Base-by-base conservation (phyloP, 1,140 invertebrate genomes). In the Vollenhovia emeryi region DNA sequence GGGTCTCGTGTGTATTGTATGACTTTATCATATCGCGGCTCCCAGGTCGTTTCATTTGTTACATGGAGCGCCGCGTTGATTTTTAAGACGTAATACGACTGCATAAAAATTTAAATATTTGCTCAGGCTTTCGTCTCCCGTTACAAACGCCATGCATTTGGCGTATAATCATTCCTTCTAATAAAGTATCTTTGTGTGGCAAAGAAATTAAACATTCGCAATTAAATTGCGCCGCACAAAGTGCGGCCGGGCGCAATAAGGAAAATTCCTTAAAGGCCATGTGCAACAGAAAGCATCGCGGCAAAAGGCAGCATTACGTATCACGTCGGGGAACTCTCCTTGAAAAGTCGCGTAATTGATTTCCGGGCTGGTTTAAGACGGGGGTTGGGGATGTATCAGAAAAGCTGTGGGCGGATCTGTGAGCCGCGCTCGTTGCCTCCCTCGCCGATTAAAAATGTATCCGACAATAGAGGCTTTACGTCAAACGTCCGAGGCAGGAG, bases 361-460 rank as follows among this genome's bases (percentile, higher is more conserved):
- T 84, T 76, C 43, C 43, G 33, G 30, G 30, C 50, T 36, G n/a
- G 11, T 24, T 55, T 27, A 55, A 74, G 50, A 79, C 50, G 27
- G 15, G 7, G 11, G n/a, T 18, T 0, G 15, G 18, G 15, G 8
- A 40, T 57, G 52, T 83, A 80, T 76, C 60, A 52, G 45, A 48
- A 64, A 69, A 88, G 84, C 15, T 64, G 71, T 21, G 78, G 59
- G 68, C 59, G 74, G 84, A 87, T 82, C 64, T n/a, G 62, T 69
- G 33, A 21, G 48, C 36, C 9, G 13, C 57, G 75, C 68, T 50
- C 87, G 74, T 90, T 85, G 43, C 48, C 30, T 55, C 30, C 30
- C 21, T 18, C 30, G 43, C 33, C 71, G 87, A 66, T 92, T 91
- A 91, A 92, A 92, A 91, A 92, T 91, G 82, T 91, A 92, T 91